Percentiles rank a stretch among this genome's conserved stretches.
phyloP scores from a whole-genome alignment of 2,113 vertebrate species.

The Sakesphorus luctuosus region DNA sequence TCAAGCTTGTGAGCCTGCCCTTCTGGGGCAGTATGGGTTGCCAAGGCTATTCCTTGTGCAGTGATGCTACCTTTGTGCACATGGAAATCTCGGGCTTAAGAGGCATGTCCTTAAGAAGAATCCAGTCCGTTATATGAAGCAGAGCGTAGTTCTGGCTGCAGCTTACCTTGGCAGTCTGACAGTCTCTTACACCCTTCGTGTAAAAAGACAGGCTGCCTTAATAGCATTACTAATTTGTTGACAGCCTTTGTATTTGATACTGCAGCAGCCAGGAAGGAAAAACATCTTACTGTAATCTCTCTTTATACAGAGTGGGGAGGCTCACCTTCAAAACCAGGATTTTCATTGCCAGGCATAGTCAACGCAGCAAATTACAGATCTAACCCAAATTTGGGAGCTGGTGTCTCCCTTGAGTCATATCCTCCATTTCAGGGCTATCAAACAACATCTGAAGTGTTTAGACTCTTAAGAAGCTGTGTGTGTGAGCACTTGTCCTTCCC shows the following conservation, averaged over 20 bases:
- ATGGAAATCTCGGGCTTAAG: neutral
- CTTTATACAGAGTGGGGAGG: neutral
- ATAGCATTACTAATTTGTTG: slow-evolving; percentile 28
- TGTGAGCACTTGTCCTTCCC: neutral
- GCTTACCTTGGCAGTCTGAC: slow-evolving; percentile 16
- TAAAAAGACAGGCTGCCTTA: neutral
- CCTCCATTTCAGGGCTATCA: neutral
- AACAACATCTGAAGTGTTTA: neutral
- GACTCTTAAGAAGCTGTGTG: neutral
- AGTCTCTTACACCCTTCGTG: neutral
- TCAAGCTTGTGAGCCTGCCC: neutral
- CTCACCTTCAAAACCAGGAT: slow-evolving; percentile 38
- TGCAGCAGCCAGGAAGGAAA: neutral
- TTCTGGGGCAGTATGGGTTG: neutral
- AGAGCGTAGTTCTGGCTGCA: slow-evolving; percentile 18
- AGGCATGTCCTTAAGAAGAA: slow-evolving; percentile 8
- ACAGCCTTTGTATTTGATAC: slow-evolving; percentile 39
- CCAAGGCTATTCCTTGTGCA: neutral
- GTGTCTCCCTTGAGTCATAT: neutral
- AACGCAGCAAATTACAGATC: neutral
- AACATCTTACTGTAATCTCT: slow-evolving; percentile 7
- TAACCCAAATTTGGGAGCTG: neutral
- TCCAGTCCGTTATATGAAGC: neutral
- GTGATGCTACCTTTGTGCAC: neutral
- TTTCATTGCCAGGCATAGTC: neutral